phyloP scores from a whole-genome alignment of 2,113 vertebrate species.

The Vimba vimba region DNA sequence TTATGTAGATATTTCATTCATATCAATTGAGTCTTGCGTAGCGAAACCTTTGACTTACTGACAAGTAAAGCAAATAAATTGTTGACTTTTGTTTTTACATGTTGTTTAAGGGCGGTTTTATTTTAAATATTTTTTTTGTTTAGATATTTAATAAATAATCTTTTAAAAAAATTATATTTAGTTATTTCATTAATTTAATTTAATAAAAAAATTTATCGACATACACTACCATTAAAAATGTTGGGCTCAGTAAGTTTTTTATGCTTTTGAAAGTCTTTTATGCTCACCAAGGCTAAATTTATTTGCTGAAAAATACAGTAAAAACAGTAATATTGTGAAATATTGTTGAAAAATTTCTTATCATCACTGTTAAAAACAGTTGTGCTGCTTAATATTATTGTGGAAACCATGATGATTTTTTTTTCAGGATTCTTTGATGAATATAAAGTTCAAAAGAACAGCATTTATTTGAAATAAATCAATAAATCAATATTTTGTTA shows the following conservation, averaged over 20 bases:
- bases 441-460: neutral
- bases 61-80: neutral
- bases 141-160: neutral
- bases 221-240: neutral
- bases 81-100: neutral
- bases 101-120: neutral
- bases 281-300: neutral
- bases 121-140: neutral
- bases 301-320: neutral
- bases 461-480: too few relatives aligned
- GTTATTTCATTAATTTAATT: neutral
- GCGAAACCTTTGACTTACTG: neutral
- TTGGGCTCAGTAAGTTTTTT: neutral
- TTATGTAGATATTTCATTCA: neutral
- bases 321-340: neutral
- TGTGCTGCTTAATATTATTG: neutral
- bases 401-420: neutral
- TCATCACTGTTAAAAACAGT: neutral
- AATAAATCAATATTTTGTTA: neutral
- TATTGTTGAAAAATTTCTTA: neutral
- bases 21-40: neutral
- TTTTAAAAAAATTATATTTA: neutral
- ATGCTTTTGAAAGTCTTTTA: too few relatives aligned
- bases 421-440: neutral
- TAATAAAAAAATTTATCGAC: neutral